phyloP scores from a whole-genome alignment of 2,797 vertebrate species.

The Coilia nasus region DNA sequence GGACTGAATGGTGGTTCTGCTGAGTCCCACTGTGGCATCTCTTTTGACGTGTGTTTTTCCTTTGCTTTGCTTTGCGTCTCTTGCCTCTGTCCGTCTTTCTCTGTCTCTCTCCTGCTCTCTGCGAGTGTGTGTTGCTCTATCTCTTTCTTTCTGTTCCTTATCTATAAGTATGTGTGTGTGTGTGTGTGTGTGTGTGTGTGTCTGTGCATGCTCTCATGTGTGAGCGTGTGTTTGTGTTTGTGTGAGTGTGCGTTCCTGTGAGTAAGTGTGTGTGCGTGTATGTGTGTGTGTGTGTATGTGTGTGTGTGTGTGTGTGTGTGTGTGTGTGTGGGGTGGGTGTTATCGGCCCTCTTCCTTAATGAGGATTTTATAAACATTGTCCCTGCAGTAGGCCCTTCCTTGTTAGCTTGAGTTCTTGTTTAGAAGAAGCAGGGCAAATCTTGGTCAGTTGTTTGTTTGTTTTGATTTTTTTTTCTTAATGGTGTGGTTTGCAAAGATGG shows the following conservation, averaged over 20 bases:
- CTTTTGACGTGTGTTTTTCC: constrained; percentile 68
- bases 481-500: constrained; percentile 61
- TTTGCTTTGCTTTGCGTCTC: constrained; percentile 53
- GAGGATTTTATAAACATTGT: constrained; percentile 99
- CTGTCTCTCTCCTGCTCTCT: constrained; percentile 55
- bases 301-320: constrained; percentile 56
- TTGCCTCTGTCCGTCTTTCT: constrained; percentile 57
- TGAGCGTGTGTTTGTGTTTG: constrained; percentile 65
- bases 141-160: constrained; percentile 83
- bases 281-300: constrained; percentile 54
- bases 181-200: constrained; percentile 52
- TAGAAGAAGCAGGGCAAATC: constrained; percentile 73
- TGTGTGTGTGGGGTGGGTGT: constrained; percentile 60
- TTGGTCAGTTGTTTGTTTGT: constrained; percentile 77
- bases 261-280: constrained; percentile 37
- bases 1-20: constrained; percentile 82
- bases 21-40: constrained; percentile 78
- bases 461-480: constrained; percentile 62
- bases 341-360: constrained; percentile 98
- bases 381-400: constrained; percentile 79
- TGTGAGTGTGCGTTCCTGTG: constrained; percentile 60
- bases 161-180: constrained; percentile 76
- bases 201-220: constrained; percentile 82
- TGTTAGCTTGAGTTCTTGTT: constrained; percentile 82
- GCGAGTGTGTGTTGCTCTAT: constrained; percentile 14